Evolutionary conservation across 2,113 vertebrate genomes (phyloP).

Genomic region (Planiliza haematocheilus): DNA sequence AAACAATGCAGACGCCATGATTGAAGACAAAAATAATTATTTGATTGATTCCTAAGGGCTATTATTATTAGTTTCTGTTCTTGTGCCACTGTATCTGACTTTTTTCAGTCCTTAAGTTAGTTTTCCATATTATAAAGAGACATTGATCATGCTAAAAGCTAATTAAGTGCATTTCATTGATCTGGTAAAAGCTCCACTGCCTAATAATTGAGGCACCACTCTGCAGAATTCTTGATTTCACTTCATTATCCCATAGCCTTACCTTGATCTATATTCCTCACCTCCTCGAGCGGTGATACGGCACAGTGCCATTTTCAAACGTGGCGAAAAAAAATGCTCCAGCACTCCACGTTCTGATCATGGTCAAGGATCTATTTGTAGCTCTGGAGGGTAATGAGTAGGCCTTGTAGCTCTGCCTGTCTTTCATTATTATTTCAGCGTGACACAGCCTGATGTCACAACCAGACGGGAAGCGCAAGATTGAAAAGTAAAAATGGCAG

Average conservation of each 20-base stretch:
- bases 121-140: constrained; percentile 17
- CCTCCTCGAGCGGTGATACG: background rate
- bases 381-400: constrained; percentile 53
- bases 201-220: constrained; percentile 16
- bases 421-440: constrained; percentile 66
- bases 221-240: constrained; percentile 8
- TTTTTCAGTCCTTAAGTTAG: background rate
- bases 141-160: constrained; percentile 28
- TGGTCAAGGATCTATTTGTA: constrained; percentile 39
- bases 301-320: constrained; percentile 2
- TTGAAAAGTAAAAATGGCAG: constrained; percentile 48
- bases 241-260: constrained; percentile 10
- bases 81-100: background rate
- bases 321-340: constrained; percentile 12
- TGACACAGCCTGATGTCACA: constrained; percentile 52
- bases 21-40: no score
- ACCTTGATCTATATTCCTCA: constrained; percentile 24
- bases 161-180: constrained; percentile 29
- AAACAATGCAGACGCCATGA: no score
- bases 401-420: constrained; percentile 46
- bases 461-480: constrained; percentile 33
- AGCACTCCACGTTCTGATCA: background rate
- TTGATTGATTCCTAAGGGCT: background rate
- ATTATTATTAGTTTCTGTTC: background rate
- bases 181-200: constrained; percentile 18